These are phyloP conservation scores for Galeopsomyia nigrocyanea DNA, from an alignment of 2,888 invertebrate species.

Conservation along the genomic window DNA sequence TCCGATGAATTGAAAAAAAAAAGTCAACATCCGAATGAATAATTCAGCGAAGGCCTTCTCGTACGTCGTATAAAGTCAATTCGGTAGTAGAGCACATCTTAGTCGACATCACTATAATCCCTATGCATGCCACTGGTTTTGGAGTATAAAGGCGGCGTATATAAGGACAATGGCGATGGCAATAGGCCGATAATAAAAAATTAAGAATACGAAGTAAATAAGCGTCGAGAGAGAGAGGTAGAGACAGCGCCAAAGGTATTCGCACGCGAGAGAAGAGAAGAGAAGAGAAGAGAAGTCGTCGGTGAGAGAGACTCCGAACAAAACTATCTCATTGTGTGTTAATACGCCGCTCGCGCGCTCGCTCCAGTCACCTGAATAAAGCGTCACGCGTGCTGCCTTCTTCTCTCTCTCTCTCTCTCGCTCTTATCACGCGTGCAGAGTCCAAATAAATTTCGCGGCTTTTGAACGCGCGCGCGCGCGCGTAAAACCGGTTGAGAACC, in stretches of 20 bases:
- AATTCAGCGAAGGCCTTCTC: no score
- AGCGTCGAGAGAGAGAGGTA: neutral
- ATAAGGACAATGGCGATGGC: no score
- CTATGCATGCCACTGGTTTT: no score
- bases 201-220: slow-evolving; percentile 1
- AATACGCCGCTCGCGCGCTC: slow-evolving; percentile 61
- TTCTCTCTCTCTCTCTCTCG: slow-evolving; percentile 24
- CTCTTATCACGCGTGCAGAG: slow-evolving; percentile 30
- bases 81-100: no score
- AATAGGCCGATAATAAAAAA: neutral
- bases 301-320: slow-evolving; percentile 13
- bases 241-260: slow-evolving; percentile 54
- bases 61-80: no score
- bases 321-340: slow-evolving; percentile 70
- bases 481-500: slow-evolving; percentile 46
- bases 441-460: slow-evolving; percentile 41
- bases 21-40: no score
- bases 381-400: slow-evolving; percentile 52
- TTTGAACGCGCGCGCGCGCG: slow-evolving; percentile 45
- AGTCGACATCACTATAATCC: no score
- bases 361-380: slow-evolving; percentile 44
- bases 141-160: no score
- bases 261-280: slow-evolving; percentile 50
- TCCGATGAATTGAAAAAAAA: no score
- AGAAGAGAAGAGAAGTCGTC: slow-evolving; percentile 47